Conservation (phyloP, 2,888 invertebrate species). For the Synergus itoensis region DNA sequence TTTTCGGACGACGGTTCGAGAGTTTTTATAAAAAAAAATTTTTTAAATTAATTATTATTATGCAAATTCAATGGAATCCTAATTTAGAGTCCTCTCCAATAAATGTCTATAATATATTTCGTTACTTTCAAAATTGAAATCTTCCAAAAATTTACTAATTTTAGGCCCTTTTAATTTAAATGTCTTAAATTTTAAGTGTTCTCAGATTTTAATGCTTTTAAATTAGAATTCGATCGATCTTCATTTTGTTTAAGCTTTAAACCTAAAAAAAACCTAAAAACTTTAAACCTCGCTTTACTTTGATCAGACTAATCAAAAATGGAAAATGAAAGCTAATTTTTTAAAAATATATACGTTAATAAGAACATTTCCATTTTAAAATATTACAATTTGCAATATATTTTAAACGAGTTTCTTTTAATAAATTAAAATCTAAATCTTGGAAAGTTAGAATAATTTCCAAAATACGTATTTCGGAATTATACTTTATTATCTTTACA, state of each 20-base stretch:
- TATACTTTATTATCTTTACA: neutral
- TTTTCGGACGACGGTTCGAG: neutral
- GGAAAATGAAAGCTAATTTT: neutral
- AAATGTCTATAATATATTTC: too few species aligned
- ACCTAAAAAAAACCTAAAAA: too few species aligned
- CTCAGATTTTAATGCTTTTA: neutral
- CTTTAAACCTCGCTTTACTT: too few species aligned
- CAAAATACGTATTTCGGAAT: slow-evolving; percentile 2
- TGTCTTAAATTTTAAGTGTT: neutral
- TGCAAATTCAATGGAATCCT: too few species aligned
- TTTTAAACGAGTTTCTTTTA: neutral
- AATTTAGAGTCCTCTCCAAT: too few species aligned
- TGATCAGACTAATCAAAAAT: neutral
- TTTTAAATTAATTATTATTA: neutral
- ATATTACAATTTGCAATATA: neutral
- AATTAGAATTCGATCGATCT: neutral
- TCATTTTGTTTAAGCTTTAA: too few species aligned
- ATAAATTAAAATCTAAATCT: slow-evolving; percentile 7
- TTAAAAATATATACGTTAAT: neutral
- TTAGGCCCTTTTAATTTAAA: neutral
- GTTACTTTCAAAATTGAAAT: neutral
- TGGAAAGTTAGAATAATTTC: slow-evolving; percentile 1
- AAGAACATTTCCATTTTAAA: neutral
- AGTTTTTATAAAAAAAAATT: neutral
- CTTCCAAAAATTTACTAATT: neutral